Conservation (phyloP, 2,888 invertebrate species). For the Meloe dianella region DNA sequence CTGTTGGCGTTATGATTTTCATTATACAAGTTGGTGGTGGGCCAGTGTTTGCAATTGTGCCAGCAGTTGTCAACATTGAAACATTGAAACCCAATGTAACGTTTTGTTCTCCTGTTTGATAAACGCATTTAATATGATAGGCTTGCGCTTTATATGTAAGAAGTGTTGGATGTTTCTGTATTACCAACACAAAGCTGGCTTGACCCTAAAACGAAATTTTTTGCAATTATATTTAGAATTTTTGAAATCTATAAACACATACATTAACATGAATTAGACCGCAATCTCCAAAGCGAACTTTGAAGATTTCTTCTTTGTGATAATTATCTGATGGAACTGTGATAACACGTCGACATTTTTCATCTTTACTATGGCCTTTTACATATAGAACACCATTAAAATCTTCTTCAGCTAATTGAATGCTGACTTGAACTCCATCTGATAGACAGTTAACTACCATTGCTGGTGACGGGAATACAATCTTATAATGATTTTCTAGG, state of each 20-base stretch:
- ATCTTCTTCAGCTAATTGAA: conserved; percentile 74
- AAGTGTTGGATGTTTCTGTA: conserved; percentile 95
- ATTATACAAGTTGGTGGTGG: conserved; percentile 92
- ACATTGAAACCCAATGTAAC: conserved; percentile 93
- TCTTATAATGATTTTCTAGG: conserved; percentile 58
- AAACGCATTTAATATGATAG: conserved; percentile 94
- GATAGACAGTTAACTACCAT: conserved; percentile 89
- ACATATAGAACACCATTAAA: conserved; percentile 93
- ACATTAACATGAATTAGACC: conserved; percentile 90
- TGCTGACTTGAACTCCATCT: conserved; percentile 88
- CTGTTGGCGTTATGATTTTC: conserved; percentile 87
- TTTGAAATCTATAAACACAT: conserved; percentile 55
- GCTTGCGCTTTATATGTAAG: conserved; percentile 95
- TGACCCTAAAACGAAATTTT: conserved; percentile 69
- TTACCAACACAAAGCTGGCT: conserved; percentile 91
- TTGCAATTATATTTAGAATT: background rate
- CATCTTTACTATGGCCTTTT: conserved; percentile 93
- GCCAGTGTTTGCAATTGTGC: conserved; percentile 93
- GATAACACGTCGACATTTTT: conserved; percentile 83
- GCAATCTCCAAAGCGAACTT: conserved; percentile 87
- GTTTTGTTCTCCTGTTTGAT: conserved; percentile 92
- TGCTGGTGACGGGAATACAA: conserved; percentile 84
- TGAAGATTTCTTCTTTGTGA: conserved; percentile 71
- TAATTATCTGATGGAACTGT: conserved; percentile 72
- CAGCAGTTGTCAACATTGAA: conserved; percentile 93